phyloP scores from a whole-genome alignment of 2,113 vertebrate species.

The Triplophysa tibetana region DNA sequence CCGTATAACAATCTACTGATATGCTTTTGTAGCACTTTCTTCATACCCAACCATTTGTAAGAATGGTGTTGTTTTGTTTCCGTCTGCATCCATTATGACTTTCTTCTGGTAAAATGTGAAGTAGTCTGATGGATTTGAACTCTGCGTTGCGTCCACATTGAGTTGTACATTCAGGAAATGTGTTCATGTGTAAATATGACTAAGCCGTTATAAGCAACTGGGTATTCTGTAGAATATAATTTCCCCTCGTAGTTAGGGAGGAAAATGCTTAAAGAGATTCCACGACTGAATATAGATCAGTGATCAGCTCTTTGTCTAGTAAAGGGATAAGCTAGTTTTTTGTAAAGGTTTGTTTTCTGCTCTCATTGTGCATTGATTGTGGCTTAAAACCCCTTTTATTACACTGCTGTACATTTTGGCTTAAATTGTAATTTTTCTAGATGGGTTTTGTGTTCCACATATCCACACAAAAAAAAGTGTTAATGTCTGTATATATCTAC shows the following conservation, averaged over 20 bases:
- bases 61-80: background rate
- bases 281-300: background rate
- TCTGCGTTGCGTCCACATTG: constrained; percentile 21
- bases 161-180: constrained; percentile 46
- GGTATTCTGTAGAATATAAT: constrained; percentile 64
- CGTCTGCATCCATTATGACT: background rate
- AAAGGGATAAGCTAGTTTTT: background rate
- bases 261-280: constrained; percentile 18
- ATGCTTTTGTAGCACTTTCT: constrained; percentile 44
- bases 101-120: constrained; percentile 1
- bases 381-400: background rate
- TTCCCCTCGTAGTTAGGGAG: constrained; percentile 67
- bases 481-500: constrained; percentile 8
- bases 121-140: background rate
- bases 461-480: background rate
- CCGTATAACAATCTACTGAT: constrained; percentile 38
- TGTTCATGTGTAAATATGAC: constrained; percentile 53
- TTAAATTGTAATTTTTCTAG: constrained; percentile 13
- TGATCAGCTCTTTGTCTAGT: background rate
- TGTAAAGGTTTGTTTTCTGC: constrained; percentile 6
- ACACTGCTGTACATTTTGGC: constrained; percentile 34
- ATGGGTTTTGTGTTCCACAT: constrained; percentile 52
- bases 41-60: background rate
- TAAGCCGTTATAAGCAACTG: constrained; percentile 74
- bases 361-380: constrained; percentile 24